Conservation (phyloP, 2,888 invertebrate genomes). For the Melanotus villosus region DNA sequence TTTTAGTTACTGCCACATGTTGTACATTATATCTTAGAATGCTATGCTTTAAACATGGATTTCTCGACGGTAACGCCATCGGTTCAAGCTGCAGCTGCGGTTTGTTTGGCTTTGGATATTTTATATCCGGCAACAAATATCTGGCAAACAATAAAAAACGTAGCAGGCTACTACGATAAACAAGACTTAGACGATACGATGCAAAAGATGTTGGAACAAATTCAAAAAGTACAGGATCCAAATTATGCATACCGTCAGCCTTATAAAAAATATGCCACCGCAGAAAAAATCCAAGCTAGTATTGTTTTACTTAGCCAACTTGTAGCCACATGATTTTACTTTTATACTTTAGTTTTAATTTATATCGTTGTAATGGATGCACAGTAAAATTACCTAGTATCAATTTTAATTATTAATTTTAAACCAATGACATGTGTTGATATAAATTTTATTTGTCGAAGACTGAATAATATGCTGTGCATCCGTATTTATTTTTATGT, state of each 20-base stretch:
- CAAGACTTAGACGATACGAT: slow-evolving; percentile 19
- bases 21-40: slow-evolving; percentile 37
- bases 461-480: no score
- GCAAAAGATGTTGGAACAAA: slow-evolving; percentile 33
- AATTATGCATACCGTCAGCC: slow-evolving; percentile 29
- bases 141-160: slow-evolving; percentile 20
- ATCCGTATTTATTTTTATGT: no score
- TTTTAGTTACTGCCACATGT: slow-evolving; percentile 29
- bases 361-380: not conserved
- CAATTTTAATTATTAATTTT: not conserved
- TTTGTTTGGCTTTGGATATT: slow-evolving; percentile 29
- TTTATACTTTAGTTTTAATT: not conserved
- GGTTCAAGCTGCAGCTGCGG: slow-evolving; percentile 38
- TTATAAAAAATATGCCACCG: slow-evolving; percentile 28
- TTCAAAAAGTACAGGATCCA: slow-evolving; percentile 42
- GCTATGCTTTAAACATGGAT: slow-evolving; percentile 24
- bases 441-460: no score
- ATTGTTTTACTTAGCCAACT: slow-evolving; percentile 27
- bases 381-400: not conserved
- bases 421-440: no score
- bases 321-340: slow-evolving; percentile 33
- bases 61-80: slow-evolving; percentile 36
- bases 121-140: not conserved
- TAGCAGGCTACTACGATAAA: slow-evolving; percentile 12
- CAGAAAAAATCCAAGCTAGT: slow-evolving; percentile 28